Evolutionary conservation across 2,888 invertebrate genomes (phyloP).

Genomic region (Drosophila histrio): DNA sequence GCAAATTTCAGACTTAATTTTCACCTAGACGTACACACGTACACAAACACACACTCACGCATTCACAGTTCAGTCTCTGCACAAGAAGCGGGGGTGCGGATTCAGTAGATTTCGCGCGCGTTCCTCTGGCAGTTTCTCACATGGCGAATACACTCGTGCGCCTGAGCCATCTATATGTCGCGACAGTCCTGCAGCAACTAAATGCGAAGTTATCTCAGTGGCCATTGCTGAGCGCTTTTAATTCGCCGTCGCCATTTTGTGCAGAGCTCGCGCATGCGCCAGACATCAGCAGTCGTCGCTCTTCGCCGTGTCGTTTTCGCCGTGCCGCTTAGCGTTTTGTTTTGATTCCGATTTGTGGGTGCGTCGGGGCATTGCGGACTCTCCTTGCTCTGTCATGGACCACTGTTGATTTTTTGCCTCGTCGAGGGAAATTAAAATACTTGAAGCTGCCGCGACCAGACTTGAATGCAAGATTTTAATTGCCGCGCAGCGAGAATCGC

Average conservation of each 20-base stretch:
- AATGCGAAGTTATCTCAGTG: slow-evolving; percentile 23
- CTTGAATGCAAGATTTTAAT: slow-evolving; percentile 73
- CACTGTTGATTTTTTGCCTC: slow-evolving; percentile 48
- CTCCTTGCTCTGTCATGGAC: slow-evolving; percentile 17
- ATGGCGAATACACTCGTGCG: slow-evolving; percentile 49
- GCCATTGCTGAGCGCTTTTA: slow-evolving; percentile 30
- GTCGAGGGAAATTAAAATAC: slow-evolving; percentile 75
- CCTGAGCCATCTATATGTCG: slow-evolving; percentile 66
- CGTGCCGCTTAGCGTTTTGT: slow-evolving; percentile 58
- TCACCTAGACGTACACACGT: slow-evolving; percentile 23
- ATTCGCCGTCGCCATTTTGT: slow-evolving; percentile 70
- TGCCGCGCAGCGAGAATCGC: slow-evolving; percentile 61
- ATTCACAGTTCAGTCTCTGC: slow-evolving; percentile 29
- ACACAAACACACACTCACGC: slow-evolving; percentile 8
- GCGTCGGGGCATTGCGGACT: slow-evolving; percentile 18
- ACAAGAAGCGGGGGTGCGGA: slow-evolving; percentile 19
- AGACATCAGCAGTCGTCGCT: not conserved
- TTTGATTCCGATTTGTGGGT: slow-evolving; percentile 67
- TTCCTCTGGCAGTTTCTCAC: slow-evolving; percentile 52
- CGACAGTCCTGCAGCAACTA: slow-evolving; percentile 75
- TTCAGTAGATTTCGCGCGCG: slow-evolving; percentile 70
- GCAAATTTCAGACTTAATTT: slow-evolving; percentile 22
- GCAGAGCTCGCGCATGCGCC: slow-evolving; percentile 64
- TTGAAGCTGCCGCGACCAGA: slow-evolving; percentile 53
- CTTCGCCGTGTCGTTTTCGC: slow-evolving; percentile 40